A percentile compares a stretch with the other conserved stretches of the same genome.
Evolutionary conservation across 2,888 invertebrate species (phyloP).

Genomic region (Thereva unica): DNA sequence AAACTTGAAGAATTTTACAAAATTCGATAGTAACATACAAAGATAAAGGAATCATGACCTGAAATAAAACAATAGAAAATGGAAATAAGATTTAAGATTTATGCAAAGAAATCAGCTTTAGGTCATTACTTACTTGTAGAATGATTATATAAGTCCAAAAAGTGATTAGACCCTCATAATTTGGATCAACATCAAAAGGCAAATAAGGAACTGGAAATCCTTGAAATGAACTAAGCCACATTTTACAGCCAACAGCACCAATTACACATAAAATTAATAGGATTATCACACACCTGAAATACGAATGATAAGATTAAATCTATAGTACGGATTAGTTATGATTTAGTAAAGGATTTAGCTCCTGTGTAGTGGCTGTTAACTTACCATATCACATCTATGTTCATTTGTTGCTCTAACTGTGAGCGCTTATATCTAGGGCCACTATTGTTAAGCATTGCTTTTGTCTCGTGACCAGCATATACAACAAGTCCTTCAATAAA

Average conservation of each 20-base stretch:
- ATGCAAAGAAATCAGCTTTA: constrained; percentile 1
- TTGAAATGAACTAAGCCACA: constrained; percentile 69
- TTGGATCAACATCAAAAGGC: constrained; percentile 65
- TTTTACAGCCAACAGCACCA: constrained; percentile 87
- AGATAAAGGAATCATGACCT: constrained; percentile 95
- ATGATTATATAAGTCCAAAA: constrained; percentile 97
- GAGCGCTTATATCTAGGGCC: constrained; percentile 94
- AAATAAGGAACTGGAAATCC: constrained; percentile 70
- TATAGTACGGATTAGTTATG: neutral
- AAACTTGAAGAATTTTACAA: constrained; percentile 93
- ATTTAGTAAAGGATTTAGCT: neutral
- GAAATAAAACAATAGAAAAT: constrained; percentile 46
- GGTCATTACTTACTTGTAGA: constrained; percentile 69
- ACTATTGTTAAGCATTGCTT: constrained; percentile 96
- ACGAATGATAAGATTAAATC: constrained; percentile 5
- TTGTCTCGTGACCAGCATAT: constrained; percentile 96
- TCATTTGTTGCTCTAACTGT: constrained; percentile 89
- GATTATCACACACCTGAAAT: constrained; percentile 77
- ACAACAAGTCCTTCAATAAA: constrained; percentile 95
- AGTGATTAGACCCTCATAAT: constrained; percentile 78
- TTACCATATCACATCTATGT: constrained; percentile 95
- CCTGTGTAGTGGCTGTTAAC: constrained; percentile 56
- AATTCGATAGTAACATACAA: constrained; percentile 96
- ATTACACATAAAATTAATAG: constrained; percentile 85
- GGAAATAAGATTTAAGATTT: constrained; percentile 1